Evolutionary conservation across 2,113 vertebrate species (phyloP).

Genomic region (Hemiprocne comata): DNA sequence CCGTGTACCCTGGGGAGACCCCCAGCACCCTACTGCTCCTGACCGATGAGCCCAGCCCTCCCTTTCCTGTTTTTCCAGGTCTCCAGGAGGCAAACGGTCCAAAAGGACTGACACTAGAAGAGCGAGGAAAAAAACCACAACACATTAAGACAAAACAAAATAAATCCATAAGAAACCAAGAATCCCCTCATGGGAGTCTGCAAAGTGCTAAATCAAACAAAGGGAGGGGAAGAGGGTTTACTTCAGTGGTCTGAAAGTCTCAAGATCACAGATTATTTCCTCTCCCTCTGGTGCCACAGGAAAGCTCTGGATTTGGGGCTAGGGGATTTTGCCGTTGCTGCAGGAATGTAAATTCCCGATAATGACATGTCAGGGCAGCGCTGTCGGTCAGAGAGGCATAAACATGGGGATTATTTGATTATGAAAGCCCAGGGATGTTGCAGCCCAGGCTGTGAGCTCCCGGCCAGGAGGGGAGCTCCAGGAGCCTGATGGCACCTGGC

Average conservation of each 20-base stretch:
- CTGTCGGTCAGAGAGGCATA: slow-evolving; percentile 27
- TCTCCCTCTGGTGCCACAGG: slow-evolving; percentile 58
- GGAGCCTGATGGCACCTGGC: not conserved
- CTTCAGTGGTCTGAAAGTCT: slow-evolving; percentile 54
- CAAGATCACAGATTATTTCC: slow-evolving; percentile 65
- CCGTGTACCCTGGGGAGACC: not conserved
- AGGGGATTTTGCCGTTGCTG: not conserved
- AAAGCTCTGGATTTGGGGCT: slow-evolving; percentile 39
- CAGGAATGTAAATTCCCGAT: slow-evolving; percentile 64
- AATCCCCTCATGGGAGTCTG: slow-evolving; percentile 40
- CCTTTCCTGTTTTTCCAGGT: not conserved
- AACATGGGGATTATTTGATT: slow-evolving; percentile 62
- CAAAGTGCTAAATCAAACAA: slow-evolving; percentile 64
- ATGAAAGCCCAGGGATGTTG: slow-evolving; percentile 5
- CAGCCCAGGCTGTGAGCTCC: not conserved
- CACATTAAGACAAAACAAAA: slow-evolving; percentile 58
- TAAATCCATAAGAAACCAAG: slow-evolving; percentile 22
- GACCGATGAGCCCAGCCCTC: not conserved
- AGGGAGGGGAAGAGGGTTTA: slow-evolving; percentile 50
- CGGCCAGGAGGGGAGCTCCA: fast-evolving
- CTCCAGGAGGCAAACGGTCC: not conserved
- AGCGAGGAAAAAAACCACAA: not conserved
- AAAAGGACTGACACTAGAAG: not conserved
- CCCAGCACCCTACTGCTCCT: not conserved
- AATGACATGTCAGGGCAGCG: slow-evolving; percentile 50